Percentiles rank a stretch among this genome's conserved stretches.
phyloP scores from a whole-genome alignment of 2,888 invertebrate genomes.

The Argynnis bischoffii region DNA sequence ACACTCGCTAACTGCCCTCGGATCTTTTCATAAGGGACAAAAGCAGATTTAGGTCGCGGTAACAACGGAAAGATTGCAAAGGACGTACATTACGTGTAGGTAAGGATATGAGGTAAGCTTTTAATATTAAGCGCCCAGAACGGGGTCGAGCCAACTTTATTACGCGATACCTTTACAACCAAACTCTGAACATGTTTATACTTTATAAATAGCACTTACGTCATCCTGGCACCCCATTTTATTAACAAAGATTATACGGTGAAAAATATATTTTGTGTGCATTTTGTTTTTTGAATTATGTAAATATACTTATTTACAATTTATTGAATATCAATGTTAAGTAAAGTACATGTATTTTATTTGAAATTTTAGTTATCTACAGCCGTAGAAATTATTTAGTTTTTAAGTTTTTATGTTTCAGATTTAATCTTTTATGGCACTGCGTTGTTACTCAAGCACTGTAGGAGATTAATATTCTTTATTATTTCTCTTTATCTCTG shows the following conservation, averaged over 20 bases:
- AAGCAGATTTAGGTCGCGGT: constrained; percentile 73
- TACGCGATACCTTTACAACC: constrained; percentile 56
- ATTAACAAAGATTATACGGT: constrained; percentile 3
- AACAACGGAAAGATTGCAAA: constrained; percentile 78
- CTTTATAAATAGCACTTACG: constrained; percentile 35
- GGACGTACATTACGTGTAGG: constrained; percentile 57
- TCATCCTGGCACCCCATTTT: constrained; percentile 21
- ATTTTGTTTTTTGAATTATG: neutral
- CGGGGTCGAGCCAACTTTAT: constrained; percentile 60
- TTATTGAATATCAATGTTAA: too few relatives aligned
- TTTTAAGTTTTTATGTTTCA: too few relatives aligned
- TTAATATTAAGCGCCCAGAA: constrained; percentile 69
- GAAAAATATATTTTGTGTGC: neutral
- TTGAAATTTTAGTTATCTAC: too few relatives aligned
- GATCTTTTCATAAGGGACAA: constrained; percentile 77
- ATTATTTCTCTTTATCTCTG: too few relatives aligned
- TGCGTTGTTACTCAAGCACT: too few relatives aligned
- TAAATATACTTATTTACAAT: too few relatives aligned
- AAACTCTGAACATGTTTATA: constrained; percentile 31
- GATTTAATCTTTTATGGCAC: too few relatives aligned
- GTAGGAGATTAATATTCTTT: too few relatives aligned
- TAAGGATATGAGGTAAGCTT: constrained; percentile 60
- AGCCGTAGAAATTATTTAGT: too few relatives aligned
- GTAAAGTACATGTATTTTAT: too few relatives aligned
- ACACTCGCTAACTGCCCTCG: constrained; percentile 69